Conservation (phyloP, 2,797 vertebrate genomes). For the Psittacula echo region DNA sequence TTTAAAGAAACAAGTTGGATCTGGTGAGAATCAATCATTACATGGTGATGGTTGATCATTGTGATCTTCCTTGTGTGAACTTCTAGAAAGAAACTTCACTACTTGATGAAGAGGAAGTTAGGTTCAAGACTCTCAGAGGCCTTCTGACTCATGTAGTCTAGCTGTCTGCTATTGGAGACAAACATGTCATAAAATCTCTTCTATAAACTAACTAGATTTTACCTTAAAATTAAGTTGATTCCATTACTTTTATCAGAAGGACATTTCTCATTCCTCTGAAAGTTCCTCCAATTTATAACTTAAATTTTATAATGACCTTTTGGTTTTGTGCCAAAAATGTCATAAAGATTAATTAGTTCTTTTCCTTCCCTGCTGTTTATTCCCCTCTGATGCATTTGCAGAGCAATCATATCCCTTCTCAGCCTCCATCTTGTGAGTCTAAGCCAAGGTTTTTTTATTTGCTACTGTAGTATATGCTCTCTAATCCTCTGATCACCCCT, state of each 20-base stretch:
- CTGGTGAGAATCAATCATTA: background rate
- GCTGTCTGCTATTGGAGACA: background rate
- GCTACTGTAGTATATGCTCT: background rate
- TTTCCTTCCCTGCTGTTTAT: background rate
- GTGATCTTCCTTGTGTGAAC: background rate
- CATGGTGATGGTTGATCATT: background rate
- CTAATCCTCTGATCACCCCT: background rate
- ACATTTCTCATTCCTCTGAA: background rate
- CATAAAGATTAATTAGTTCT: slow-evolving; percentile 4
- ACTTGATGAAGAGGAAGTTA: background rate
- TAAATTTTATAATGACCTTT: background rate
- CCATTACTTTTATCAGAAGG: background rate
- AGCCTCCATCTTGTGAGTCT: background rate
- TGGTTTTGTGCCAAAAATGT: background rate
- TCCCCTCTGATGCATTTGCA: background rate
- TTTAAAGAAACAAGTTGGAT: background rate
- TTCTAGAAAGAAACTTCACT: background rate
- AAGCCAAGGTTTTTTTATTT: background rate
- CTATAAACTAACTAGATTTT: background rate
- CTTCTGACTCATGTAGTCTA: background rate
- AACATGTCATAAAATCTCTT: background rate
- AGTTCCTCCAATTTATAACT: background rate
- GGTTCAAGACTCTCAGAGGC: background rate
- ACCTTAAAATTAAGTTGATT: background rate
- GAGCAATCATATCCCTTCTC: background rate